Evolutionary conservation across 1,140 invertebrate genomes (phyloP), one percentile per base, ranked within the genome.

Genomic region (Drosophila miranda): DNA sequence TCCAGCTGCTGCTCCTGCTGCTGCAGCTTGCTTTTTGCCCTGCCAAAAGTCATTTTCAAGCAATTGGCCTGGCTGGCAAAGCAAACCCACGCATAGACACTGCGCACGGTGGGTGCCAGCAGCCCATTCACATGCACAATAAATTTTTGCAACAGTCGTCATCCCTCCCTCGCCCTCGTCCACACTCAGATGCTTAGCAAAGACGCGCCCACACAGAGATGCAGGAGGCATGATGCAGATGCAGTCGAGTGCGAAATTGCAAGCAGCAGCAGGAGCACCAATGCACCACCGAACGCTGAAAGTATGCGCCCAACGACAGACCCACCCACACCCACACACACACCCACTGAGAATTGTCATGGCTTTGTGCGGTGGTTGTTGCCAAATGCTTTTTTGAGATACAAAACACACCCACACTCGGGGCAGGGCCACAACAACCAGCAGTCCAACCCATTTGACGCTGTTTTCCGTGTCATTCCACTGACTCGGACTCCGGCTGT

Each of bases 11-110:
- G 16, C 16, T 16, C 16, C 16, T 16, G 16, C 16, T 16, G 16
- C 73, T 60, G 59, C 57, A 46, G 59, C 74, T 45, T 50, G 68
- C 50, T 75, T 80, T 73, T 63, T 63, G 58, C 52, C 54, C 46
- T 77, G 81, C 81, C 81, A 84, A 84, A 86, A 86, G 82, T 86
- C 82, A 86, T 82, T 86, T 87, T 87, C 82, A 77, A 86, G 81
- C 81, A 86, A 87, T 86, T 86, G 82, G 78, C 78, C 74, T 53
- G 69, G 51, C 77, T 86, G 72, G 53, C 63, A 78, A 61, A 52
- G 66, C 70, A 68, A 55, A 50, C 16, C 43, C 53, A 43, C 46
- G 30, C 41, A 61, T n/a, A 49, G 34, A 54, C 34, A 57, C 19
- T 13, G n/a, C 19, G 7, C 9, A 34, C 34, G 16, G 38, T 28